phyloP scores from a whole-genome alignment of 64 coral and sea anemone species.

The Orbicella faveolata region DNA sequence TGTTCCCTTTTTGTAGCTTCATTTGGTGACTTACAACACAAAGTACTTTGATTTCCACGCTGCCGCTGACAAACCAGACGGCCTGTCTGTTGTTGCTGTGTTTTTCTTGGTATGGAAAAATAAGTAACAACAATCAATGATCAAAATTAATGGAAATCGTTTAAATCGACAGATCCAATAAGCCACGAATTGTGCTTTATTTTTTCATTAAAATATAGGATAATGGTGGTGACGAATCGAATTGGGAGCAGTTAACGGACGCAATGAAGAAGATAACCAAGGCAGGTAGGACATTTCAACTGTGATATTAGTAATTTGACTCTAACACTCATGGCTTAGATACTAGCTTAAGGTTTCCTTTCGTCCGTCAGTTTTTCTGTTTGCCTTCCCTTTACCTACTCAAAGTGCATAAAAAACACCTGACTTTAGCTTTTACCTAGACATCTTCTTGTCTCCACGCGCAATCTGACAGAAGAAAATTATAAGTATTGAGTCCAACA shows the following conservation, averaged over 20 bases:
- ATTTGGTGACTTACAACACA: constrained; percentile 55
- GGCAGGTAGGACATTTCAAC: background rate
- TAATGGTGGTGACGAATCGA: background rate
- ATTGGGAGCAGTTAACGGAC: background rate
- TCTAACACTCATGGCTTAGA: too few relatives aligned
- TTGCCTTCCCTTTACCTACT: too few relatives aligned
- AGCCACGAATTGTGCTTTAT: background rate
- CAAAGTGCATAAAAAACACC: too few relatives aligned
- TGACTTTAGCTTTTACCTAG: too few relatives aligned
- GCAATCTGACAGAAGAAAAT: background rate
- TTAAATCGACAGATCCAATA: too few relatives aligned
- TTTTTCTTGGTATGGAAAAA: constrained; percentile 40
- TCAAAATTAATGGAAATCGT: too few relatives aligned
- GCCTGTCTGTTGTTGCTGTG: constrained; percentile 52
- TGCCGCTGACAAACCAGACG: constrained; percentile 56
- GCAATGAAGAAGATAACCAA: background rate
- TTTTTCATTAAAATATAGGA: background rate
- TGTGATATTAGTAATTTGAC: background rate
- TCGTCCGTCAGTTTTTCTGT: too few relatives aligned
- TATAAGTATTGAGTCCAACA: background rate
- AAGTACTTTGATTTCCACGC: constrained; percentile 15
- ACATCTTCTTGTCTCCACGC: too few relatives aligned
- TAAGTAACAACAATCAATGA: background rate
- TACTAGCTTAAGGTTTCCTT: too few relatives aligned
- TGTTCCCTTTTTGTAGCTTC: constrained; percentile 32